A percentile compares a stretch with the other conserved stretches of the same genome.
Conservation (phyloP, 2,113 vertebrate genomes). For the Macheiramphus alcinus region DNA sequence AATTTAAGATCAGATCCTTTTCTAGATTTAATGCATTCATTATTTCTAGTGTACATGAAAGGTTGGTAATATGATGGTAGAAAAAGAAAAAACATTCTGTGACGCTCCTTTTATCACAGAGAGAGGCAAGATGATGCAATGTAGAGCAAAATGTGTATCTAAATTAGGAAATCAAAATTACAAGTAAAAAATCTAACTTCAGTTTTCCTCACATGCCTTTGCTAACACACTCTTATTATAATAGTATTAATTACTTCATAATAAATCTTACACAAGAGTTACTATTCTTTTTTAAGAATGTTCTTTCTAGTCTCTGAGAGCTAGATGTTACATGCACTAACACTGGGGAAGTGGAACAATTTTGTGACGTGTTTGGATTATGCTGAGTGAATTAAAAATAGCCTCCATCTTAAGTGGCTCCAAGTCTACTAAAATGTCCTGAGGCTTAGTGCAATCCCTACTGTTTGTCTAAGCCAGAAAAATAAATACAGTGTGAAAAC, state of each 20-base stretch:
- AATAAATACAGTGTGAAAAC: slow-evolving; percentile 22
- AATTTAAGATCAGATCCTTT: neutral
- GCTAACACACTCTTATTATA: neutral
- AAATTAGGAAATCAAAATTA: neutral
- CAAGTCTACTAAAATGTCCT: neutral
- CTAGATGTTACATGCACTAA: neutral
- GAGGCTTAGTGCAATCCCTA: neutral
- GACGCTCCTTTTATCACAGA: neutral
- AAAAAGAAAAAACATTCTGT: neutral
- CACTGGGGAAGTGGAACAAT: neutral
- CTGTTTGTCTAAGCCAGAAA: slow-evolving; percentile 6
- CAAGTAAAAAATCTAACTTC: neutral
- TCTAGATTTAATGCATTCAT: neutral
- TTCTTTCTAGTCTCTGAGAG: neutral
- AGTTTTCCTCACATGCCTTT: neutral
- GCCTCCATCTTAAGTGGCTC: slow-evolving; percentile 12
- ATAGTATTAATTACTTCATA: neutral
- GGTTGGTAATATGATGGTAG: neutral
- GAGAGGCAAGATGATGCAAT: neutral
- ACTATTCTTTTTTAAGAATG: neutral
- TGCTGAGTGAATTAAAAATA: slow-evolving; percentile 41
- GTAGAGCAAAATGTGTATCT: neutral
- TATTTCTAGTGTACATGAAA: neutral
- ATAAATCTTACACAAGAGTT: neutral
- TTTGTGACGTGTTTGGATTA: neutral